These are phyloP conservation scores for Micrasema minimum DNA, from an alignment of 1,140 invertebrate genomes.

Conservation along the genomic window DNA sequence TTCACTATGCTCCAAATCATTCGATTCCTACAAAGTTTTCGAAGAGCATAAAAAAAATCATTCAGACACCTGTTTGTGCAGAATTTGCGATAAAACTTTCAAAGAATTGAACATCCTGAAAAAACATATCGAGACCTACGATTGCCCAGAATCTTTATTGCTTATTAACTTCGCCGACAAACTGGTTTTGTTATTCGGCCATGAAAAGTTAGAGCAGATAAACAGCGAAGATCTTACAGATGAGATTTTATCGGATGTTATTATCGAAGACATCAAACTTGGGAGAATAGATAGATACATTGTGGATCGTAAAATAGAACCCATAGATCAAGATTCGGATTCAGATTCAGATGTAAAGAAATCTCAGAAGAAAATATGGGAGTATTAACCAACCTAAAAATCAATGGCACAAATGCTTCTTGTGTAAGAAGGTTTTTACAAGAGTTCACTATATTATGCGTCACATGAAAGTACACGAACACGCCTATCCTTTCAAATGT, in stretches of 20 bases:
- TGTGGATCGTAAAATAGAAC: constrained; percentile 41
- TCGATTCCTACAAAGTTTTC: constrained; percentile 39
- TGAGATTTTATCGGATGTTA: constrained; percentile 42
- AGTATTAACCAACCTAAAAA: constrained; percentile 34
- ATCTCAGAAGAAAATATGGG: constrained; percentile 2
- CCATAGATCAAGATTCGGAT: constrained; percentile 23
- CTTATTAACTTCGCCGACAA: constrained; percentile 44
- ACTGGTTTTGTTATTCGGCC: constrained; percentile 40
- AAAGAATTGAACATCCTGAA: constrained; percentile 45
- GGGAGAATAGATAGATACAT: constrained; percentile 47
- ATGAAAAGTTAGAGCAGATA: constrained; percentile 41
- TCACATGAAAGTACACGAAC: constrained; percentile 49
- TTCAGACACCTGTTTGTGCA: constrained; percentile 48
- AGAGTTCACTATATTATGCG: constrained; percentile 50
- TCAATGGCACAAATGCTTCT: constrained; percentile 47
- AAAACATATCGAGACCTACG: constrained; percentile 48
- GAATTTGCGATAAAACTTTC: constrained; percentile 53
- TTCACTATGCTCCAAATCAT: constrained; percentile 39
- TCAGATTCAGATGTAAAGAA: constrained; percentile 5
- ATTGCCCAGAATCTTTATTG: constrained; percentile 39
- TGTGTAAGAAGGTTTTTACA: constrained; percentile 46
- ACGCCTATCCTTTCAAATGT: constrained; percentile 48
- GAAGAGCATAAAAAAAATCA: constrained; percentile 46
- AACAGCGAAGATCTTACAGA: constrained; percentile 36
- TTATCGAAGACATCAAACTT: constrained; percentile 43